Evolutionary conservation across 2,888 invertebrate species (phyloP).

Genomic region (Apomyelois bistriatella): DNA sequence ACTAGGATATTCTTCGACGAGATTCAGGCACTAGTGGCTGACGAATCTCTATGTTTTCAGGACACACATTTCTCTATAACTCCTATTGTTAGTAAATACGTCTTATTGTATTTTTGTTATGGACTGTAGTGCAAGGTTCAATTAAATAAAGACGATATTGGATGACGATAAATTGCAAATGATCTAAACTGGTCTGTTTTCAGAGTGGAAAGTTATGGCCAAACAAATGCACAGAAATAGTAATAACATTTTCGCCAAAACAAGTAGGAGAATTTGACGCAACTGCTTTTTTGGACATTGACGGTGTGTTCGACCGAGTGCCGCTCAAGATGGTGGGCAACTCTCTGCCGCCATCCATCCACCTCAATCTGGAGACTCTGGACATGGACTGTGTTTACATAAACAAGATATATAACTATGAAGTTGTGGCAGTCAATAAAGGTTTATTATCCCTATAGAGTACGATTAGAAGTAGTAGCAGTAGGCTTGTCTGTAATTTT

Average conservation of each 20-base stretch:
- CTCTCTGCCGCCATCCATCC: slow-evolving; percentile 79
- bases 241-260: slow-evolving; percentile 77
- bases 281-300: slow-evolving; percentile 80
- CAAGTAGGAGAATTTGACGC: slow-evolving; percentile 69
- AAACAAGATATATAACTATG: slow-evolving; percentile 79
- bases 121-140: too few species aligned
- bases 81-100: slow-evolving; percentile 66
- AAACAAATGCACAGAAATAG: slow-evolving; percentile 70
- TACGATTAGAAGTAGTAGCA: too few species aligned
- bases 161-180: too few species aligned
- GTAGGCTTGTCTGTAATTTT: too few species aligned
- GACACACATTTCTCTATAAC: slow-evolving; percentile 71
- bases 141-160: too few species aligned
- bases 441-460: slow-evolving; percentile 62
- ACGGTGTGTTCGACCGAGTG: slow-evolving; percentile 74
- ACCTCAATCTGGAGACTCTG: slow-evolving; percentile 76
- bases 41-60: slow-evolving; percentile 55
- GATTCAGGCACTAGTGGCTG: slow-evolving; percentile 62
- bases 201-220: slow-evolving; percentile 82
- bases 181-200: slow-evolving; percentile 19
- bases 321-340: slow-evolving; percentile 73
- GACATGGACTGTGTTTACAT: slow-evolving; percentile 80
- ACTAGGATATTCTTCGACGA: slow-evolving; percentile 69
- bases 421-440: slow-evolving; percentile 79
- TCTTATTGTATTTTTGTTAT: neutral